Conservation (phyloP, 2,113 vertebrate species). For the Electrona antarctica region DNA sequence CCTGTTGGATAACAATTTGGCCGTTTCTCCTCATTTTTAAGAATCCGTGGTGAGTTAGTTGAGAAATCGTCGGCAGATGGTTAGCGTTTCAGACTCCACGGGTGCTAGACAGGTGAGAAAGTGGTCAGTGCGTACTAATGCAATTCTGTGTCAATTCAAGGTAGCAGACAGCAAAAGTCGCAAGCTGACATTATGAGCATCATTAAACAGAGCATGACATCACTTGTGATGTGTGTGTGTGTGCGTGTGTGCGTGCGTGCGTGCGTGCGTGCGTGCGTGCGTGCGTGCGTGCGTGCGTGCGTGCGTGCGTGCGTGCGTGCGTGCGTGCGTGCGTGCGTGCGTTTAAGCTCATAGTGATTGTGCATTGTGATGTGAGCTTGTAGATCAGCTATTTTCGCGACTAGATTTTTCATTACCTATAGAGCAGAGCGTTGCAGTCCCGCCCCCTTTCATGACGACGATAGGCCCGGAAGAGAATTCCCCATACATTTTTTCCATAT, state of each 20-base stretch:
- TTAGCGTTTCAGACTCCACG: not conserved
- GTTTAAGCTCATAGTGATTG: not conserved
- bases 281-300: not conserved
- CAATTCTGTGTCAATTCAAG: not conserved
- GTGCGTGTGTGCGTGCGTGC: not conserved
- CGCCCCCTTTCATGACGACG: too few relatives aligned
- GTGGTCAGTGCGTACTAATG: not conserved
- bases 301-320: not conserved
- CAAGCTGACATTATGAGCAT: not conserved
- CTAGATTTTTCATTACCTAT: too few relatives aligned
- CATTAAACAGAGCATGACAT: not conserved
- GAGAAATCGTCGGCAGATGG: not conserved
- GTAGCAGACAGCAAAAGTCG: not conserved
- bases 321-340: not conserved
- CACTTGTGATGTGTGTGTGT: not conserved
- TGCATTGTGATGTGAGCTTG: too few relatives aligned
- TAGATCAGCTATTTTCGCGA: too few relatives aligned
- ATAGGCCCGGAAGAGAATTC: too few relatives aligned
- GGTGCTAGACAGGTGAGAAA: not conserved
- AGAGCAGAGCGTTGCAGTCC: too few relatives aligned
- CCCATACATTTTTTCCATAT: too few relatives aligned
- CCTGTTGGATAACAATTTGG: not conserved
- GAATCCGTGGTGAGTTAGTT: not conserved
- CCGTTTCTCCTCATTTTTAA: not conserved
- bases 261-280: not conserved